A percentile compares a stretch with the other conserved stretches of the same genome.
Conservation (phyloP, 2,888 invertebrate genomes). For the Prenolepis imparis region DNA sequence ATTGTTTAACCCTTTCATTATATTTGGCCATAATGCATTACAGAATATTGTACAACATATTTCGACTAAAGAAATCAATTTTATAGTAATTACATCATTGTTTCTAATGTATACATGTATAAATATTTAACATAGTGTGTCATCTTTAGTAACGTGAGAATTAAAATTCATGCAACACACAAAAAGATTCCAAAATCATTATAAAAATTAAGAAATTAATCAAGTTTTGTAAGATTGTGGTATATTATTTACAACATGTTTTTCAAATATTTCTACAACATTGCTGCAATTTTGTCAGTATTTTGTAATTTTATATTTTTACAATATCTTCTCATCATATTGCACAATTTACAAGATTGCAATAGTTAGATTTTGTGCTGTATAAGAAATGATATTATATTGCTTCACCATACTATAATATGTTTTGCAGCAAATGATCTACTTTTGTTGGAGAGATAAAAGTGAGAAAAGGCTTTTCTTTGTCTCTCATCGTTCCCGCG, state of each 20-base stretch:
- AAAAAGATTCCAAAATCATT: neutral
- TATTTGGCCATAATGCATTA: neutral
- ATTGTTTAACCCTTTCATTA: neutral
- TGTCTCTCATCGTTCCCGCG: constrained; percentile 71
- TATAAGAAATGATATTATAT: neutral
- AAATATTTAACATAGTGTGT: neutral
- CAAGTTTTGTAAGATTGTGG: neutral
- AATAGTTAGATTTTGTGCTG: constrained; percentile 3
- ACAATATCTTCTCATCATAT: neutral
- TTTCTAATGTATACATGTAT: neutral
- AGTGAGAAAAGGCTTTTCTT: constrained; percentile 63
- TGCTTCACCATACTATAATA: neutral
- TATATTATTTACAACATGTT: neutral
- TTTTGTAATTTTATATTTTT: neutral
- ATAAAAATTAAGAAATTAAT: too few relatives aligned
- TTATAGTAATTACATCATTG: neutral
- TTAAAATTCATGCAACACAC: neutral
- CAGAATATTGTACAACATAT: neutral
- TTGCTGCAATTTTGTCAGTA: neutral
- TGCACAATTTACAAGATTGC: constrained; percentile 2
- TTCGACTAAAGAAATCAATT: neutral
- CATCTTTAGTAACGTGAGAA: neutral
- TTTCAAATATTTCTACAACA: neutral
- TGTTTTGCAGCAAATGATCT: constrained; percentile 79
- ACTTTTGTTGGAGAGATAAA: constrained; percentile 84